These are phyloP conservation scores for Tinea pellionella DNA, from an alignment of 2,888 invertebrate species.

Conservation along the genomic window DNA sequence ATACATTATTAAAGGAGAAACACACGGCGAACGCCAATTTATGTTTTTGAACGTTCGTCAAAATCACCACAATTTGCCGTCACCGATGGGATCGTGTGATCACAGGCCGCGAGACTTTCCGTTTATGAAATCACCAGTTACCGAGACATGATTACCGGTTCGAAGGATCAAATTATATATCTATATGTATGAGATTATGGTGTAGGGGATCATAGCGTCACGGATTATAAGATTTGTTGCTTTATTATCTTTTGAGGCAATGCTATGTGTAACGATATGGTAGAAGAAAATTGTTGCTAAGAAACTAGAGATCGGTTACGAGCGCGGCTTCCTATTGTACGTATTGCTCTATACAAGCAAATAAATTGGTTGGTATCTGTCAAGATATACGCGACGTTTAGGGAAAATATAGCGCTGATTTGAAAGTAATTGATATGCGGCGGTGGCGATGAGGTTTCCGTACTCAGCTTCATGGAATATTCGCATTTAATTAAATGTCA, in stretches of 20 bases:
- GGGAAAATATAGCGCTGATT: too few relatives aligned
- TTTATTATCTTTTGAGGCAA: neutral
- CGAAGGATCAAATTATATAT: neutral
- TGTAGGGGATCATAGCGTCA: neutral
- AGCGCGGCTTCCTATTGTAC: too few relatives aligned
- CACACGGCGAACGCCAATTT: slow-evolving; percentile 1
- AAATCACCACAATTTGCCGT: slow-evolving; percentile 6
- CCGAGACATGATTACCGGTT: neutral
- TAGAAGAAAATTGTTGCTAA: neutral
- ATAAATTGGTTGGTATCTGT: too few relatives aligned
- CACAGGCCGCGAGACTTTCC: slow-evolving; percentile 6
- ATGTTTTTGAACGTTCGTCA: neutral
- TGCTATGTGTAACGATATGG: neutral
- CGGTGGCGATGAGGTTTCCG: too few relatives aligned
- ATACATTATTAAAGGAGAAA: neutral
- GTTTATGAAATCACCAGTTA: slow-evolving; percentile 8
- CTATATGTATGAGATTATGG: neutral
- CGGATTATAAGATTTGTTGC: slow-evolving; percentile 5
- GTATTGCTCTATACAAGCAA: too few relatives aligned
- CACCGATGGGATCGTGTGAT: slow-evolving; percentile 1
- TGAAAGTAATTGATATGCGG: too few relatives aligned
- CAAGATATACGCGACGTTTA: too few relatives aligned
- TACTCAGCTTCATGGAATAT: too few relatives aligned
- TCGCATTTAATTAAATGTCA: too few relatives aligned
- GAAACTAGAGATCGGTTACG: too few relatives aligned